These are phyloP conservation scores for Mionectes olivaceus DNA, from an alignment of 2,797 vertebrate genomes.

Conservation along the genomic window DNA sequence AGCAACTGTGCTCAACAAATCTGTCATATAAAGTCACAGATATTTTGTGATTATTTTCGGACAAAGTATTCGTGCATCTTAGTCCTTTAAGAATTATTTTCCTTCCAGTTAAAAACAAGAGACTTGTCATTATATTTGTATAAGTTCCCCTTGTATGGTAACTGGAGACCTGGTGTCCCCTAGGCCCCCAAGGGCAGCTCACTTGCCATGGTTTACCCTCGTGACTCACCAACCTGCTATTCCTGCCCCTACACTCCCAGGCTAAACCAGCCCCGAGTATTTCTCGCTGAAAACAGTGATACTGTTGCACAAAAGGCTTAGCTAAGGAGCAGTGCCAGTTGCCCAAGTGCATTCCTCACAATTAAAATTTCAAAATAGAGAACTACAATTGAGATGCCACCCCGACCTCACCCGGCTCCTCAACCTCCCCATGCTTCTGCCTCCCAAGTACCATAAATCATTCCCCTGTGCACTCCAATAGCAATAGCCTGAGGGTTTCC, in stretches of 20 bases:
- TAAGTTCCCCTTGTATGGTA: accelerated
- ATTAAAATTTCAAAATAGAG: not conserved
- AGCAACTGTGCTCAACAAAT: not conserved
- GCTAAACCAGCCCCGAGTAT: accelerated
- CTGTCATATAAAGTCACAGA: not conserved
- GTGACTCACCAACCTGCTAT: not conserved
- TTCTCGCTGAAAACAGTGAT: not conserved
- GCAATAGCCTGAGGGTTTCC: not conserved
- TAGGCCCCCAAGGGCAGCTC: not conserved
- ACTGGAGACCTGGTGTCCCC: accelerated
- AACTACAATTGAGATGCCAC: not conserved
- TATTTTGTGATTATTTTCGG: not conserved
- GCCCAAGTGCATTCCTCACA: not conserved
- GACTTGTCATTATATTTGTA: not conserved
- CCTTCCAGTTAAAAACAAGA: not conserved
- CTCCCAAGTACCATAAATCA: not conserved
- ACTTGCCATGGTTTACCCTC: accelerated
- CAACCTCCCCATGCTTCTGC: accelerated
- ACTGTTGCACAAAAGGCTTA: constrained; percentile 40
- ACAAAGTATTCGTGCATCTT: not conserved
- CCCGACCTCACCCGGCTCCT: not conserved
- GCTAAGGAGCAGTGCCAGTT: not conserved
- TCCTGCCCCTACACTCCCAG: not conserved
- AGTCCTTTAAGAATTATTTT: not conserved
- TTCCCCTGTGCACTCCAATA: not conserved